Base-by-base conservation (phyloP, 2,888 invertebrate species). In the Hirtodrosophila confusa region DNA sequence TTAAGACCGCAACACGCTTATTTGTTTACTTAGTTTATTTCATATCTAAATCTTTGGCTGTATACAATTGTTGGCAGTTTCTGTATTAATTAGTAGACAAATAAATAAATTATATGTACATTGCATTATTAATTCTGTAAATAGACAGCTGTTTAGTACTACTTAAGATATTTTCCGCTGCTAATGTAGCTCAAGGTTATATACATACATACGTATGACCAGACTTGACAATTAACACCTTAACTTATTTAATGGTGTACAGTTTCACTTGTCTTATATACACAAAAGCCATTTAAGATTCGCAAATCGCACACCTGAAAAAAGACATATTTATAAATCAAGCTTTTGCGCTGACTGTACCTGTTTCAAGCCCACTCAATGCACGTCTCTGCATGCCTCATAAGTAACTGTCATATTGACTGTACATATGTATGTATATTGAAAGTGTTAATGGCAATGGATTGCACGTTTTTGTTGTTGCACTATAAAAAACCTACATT, bases 1-100 rank as follows among this genome's bases (percentile, higher is more conserved):
- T 50, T 64, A 31, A 61, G 41, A 50, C 12, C 12, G 29, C 54
- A 37, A 60, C 83, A 75, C 80, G 62, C 84, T 78, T 70, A 70
- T 78, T 78, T 84, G 64, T 80, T 84, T 80, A 60, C 40, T 48
- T 48, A 56, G 45, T 53, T 71, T 69, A 64, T 45, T 39, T 36
- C 9, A 62, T 63, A 55, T 65, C 62, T 63, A 40, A 66, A 40
- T 41, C 50, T 27, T n/a, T 17, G 44, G 65, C 48, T 44, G 12
- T 44, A 35, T 7, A 7, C 37, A 48, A 62, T 54, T 43, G 17
- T 43, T 62, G 31, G 23, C 39, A 6, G 56, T 29, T 12, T 35
- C 40, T 31, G 29, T 10, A 33, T 44, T 12, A 39, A 44, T 57
- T 11, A 27, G 33, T 43, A 33, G 48, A 33, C 35, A 63, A 63